These are phyloP conservation scores for Rhinopomastus cyanomelas DNA, from an alignment of 2,113 vertebrate species.

Conservation along the genomic window DNA sequence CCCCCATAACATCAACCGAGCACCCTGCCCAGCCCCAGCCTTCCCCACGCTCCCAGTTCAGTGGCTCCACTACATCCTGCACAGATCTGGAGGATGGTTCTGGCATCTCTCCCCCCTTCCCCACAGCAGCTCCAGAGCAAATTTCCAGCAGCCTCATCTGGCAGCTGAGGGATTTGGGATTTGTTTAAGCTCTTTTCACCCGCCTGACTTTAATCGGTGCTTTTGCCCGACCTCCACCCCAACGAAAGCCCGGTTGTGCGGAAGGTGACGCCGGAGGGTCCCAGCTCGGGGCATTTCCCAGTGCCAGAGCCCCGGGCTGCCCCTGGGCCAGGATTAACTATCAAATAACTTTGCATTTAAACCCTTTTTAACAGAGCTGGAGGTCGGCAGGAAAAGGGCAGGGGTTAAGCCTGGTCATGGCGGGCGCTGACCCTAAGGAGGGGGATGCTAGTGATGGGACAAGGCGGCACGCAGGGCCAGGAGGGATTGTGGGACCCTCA, in stretches of 20 bases:
- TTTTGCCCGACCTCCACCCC: conserved; percentile 64
- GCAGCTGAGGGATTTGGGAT: conserved; percentile 68
- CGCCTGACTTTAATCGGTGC: conserved; percentile 56
- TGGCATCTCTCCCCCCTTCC: neutral
- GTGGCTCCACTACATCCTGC: neutral
- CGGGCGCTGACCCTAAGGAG: neutral
- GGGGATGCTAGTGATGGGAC: neutral
- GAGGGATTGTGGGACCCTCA: neutral
- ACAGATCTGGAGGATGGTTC: fast-evolving
- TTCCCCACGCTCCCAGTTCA: neutral
- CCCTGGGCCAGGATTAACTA: conserved; percentile 23
- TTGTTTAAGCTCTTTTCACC: conserved; percentile 75
- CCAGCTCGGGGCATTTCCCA: neutral
- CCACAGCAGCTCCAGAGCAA: neutral
- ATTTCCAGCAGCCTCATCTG: conserved; percentile 49
- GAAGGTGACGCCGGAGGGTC: neutral
- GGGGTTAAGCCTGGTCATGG: neutral
- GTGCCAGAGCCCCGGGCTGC: conserved; percentile 21
- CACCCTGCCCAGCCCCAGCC: neutral
- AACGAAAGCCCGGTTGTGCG: neutral
- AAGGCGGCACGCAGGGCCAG: neutral
- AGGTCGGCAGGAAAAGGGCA: conserved; percentile 28
- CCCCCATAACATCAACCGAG: fast-evolving
- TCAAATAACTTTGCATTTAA: conserved; percentile 62
- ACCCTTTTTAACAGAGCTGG: conserved; percentile 40